These are phyloP conservation scores for Neria commutata DNA, from an alignment of 2,888 invertebrate genomes.

Conservation along the genomic window DNA sequence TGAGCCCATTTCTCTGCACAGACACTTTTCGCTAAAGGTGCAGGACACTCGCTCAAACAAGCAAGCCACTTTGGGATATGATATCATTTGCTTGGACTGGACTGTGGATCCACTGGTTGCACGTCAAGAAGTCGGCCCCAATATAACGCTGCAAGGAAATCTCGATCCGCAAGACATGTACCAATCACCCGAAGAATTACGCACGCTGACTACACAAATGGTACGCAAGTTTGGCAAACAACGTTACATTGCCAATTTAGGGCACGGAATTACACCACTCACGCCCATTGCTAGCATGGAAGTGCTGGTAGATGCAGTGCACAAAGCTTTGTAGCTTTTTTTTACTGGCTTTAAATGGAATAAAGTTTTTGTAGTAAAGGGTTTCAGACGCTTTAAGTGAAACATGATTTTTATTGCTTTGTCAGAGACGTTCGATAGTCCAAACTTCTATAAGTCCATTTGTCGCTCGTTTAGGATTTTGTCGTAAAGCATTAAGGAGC, in stretches of 20 bases:
- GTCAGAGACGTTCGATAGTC: too few species aligned
- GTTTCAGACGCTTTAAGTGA: not conserved
- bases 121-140: conserved; percentile 72
- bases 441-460: not conserved
- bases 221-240: conserved; percentile 81
- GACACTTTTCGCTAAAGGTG: conserved; percentile 94
- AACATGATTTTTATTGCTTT: not conserved
- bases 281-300: conserved; percentile 82
- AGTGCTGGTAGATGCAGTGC: conserved; percentile 85
- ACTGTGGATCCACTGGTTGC: conserved; percentile 84
- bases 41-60: conserved; percentile 82
- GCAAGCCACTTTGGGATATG: conserved; percentile 78
- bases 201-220: conserved; percentile 75
- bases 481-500: conserved; percentile 54
- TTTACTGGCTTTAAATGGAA: too few species aligned
- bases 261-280: conserved; percentile 96
- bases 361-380: not conserved
- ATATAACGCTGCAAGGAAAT: conserved; percentile 91
- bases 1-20: conserved; percentile 54
- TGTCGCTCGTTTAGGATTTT: conserved; percentile 37
- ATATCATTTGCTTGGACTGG: conserved; percentile 96
- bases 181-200: conserved; percentile 73
- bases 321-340: conserved; percentile 65
- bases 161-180: conserved; percentile 94
- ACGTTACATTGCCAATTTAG: conserved; percentile 93